Percentiles rank a stretch among this genome's conserved stretches.
Conservation (phyloP, 2,113 vertebrate genomes). For the Shinisaurus crocodilurus region DNA sequence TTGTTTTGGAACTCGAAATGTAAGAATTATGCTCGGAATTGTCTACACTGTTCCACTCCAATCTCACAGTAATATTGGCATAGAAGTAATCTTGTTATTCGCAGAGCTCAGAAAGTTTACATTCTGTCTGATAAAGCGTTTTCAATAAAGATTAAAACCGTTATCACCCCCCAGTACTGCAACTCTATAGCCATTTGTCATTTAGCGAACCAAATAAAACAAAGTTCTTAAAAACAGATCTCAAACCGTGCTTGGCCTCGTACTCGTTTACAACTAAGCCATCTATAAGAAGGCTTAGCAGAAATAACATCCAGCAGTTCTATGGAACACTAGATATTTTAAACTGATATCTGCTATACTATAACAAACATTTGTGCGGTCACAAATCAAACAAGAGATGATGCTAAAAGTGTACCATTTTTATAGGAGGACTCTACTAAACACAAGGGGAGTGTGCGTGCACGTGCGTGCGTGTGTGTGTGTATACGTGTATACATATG, state of each 20-base stretch:
- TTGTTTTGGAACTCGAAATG: not conserved
- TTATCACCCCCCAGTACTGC: not conserved
- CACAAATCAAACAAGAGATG: not conserved
- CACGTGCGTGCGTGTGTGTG: too few species aligned
- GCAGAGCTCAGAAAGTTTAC: not conserved
- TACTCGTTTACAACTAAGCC: constrained; percentile 3
- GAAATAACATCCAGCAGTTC: not conserved
- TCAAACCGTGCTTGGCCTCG: fast-evolving
- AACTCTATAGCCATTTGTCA: constrained; percentile 40
- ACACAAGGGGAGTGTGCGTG: not conserved
- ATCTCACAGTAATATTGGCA: not conserved
- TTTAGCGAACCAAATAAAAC: constrained; percentile 20
- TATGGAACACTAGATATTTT: not conserved
- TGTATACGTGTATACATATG: too few species aligned
- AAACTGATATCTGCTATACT: not conserved
- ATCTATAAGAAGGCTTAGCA: not conserved
- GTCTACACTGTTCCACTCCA: not conserved
- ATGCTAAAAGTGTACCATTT: not conserved
- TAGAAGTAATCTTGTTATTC: too few species aligned
- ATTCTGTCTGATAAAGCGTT: not conserved
- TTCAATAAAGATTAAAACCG: constrained; percentile 25
- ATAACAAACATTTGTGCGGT: not conserved
- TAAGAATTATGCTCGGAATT: not conserved
- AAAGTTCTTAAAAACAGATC: constrained; percentile 2
- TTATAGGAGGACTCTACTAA: not conserved